These are phyloP conservation scores for Liasis olivaceus DNA, from an alignment of 2,797 vertebrate species.

Conservation along the genomic window DNA sequence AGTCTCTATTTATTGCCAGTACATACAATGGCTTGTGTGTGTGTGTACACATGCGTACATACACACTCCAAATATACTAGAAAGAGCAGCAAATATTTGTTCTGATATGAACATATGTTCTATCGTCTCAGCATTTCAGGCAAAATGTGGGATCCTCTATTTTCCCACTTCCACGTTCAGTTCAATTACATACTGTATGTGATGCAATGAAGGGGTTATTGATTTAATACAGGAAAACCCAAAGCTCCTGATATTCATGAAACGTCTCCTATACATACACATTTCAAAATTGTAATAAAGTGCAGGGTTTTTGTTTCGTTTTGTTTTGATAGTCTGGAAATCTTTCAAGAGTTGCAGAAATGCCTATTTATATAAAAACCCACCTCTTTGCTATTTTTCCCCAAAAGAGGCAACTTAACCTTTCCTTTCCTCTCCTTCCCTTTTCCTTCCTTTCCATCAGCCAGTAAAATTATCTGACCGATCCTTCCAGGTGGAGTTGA, in stretches of 20 bases:
- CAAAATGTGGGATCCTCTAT: not conserved
- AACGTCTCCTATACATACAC: not conserved
- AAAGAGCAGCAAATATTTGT: not conserved
- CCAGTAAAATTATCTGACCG: not conserved
- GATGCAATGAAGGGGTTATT: not conserved
- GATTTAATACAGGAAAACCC: slow-evolving; percentile 20
- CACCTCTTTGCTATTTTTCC: not conserved
- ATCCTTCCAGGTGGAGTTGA: not conserved
- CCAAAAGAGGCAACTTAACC: not conserved
- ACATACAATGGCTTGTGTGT: not conserved
- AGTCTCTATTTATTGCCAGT: not conserved
- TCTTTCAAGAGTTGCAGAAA: not conserved
- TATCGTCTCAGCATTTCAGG: not conserved
- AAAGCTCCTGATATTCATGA: slow-evolving; percentile 20
- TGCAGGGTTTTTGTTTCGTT: not conserved
- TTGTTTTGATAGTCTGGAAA: not conserved
- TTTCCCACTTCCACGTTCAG: not conserved
- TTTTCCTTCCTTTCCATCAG: too few species aligned
- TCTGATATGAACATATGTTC: not conserved
- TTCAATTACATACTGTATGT: not conserved
- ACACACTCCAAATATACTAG: not conserved
- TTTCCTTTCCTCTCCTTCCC: not conserved
- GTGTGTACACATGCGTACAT: not conserved
- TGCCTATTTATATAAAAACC: not conserved
- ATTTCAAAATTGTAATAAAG: not conserved